These are phyloP conservation scores for Adrianichthys oophorus DNA, from an alignment of 2,797 vertebrate species.

Conservation along the genomic window DNA sequence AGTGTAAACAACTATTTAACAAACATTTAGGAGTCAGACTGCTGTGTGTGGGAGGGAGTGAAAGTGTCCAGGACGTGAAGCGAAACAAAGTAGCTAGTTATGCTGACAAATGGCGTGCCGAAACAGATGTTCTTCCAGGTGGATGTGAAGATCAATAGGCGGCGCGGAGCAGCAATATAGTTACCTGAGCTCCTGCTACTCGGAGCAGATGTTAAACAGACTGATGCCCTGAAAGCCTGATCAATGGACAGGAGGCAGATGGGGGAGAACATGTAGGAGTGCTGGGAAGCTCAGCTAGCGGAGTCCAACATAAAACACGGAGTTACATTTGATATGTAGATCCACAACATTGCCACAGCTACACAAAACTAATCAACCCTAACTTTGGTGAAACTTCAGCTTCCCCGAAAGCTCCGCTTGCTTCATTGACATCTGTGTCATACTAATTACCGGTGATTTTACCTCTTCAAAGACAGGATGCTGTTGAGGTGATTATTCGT, in stretches of 20 bases:
- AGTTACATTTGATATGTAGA: constrained; percentile 79
- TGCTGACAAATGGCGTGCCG: constrained; percentile 72
- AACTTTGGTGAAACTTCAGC: constrained; percentile 70
- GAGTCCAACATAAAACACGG: constrained; percentile 69
- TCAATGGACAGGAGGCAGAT: constrained; percentile 85
- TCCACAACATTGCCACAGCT: constrained; percentile 67
- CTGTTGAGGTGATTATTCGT: constrained; percentile 81
- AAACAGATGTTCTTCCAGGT: constrained; percentile 86
- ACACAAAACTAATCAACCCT: constrained; percentile 59
- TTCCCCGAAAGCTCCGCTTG: constrained; percentile 72
- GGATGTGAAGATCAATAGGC: constrained; percentile 82
- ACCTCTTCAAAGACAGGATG: constrained; percentile 76
- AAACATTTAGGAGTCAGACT: constrained; percentile 30
- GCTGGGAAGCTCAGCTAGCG: constrained; percentile 63
- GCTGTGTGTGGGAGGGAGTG: constrained; percentile 62
- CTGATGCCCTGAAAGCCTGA: constrained; percentile 83
- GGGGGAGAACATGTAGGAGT: constrained; percentile 77
- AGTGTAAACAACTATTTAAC: constrained; percentile 46
- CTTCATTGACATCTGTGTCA: constrained; percentile 77
- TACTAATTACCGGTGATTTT: constrained; percentile 76
- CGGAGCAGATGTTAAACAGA: constrained; percentile 85
- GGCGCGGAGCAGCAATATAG: constrained; percentile 72
- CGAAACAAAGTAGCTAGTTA: constrained; percentile 65
- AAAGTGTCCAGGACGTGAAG: constrained; percentile 68
- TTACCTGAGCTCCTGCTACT: constrained; percentile 82